Percentiles rank a stretch among this genome's conserved stretches.
Evolutionary conservation across 2,113 vertebrate species (phyloP).

Genomic region (Proteles cristata): DNA sequence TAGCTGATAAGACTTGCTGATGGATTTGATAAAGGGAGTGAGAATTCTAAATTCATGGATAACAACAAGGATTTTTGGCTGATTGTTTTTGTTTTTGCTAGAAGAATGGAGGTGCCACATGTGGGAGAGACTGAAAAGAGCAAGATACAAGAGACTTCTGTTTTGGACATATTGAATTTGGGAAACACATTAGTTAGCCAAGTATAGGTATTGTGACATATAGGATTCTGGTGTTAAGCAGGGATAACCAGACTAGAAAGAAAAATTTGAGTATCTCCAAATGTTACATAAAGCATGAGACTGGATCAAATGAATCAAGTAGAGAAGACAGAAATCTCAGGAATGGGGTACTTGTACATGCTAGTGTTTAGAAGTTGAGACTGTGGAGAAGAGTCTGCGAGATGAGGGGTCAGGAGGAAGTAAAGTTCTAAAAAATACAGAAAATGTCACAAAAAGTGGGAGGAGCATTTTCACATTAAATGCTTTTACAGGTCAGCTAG

Average conservation of each 20-base stretch:
- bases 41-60: not conserved
- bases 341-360: too few relatives aligned
- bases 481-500: too few relatives aligned
- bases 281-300: not conserved
- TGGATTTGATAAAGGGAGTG: not conserved
- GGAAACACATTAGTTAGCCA: not conserved
- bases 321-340: too few relatives aligned
- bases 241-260: not conserved
- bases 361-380: too few relatives aligned
- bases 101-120: not conserved
- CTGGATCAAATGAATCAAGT: too few relatives aligned
- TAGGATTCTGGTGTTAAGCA: not conserved
- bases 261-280: not conserved
- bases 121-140: not conserved
- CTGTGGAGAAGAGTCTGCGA: too few relatives aligned
- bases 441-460: too few relatives aligned
- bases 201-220: not conserved
- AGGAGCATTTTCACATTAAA: too few relatives aligned
- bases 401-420: too few relatives aligned
- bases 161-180: not conserved
- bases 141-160: not conserved
- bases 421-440: too few relatives aligned
- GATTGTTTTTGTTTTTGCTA: not conserved
- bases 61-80: not conserved
- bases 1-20: not conserved